Percentiles rank a stretch among this genome's conserved stretches.
These are phyloP conservation scores for Aramus guarauna DNA, from an alignment of 2,113 vertebrate genomes.

Conservation along the genomic window DNA sequence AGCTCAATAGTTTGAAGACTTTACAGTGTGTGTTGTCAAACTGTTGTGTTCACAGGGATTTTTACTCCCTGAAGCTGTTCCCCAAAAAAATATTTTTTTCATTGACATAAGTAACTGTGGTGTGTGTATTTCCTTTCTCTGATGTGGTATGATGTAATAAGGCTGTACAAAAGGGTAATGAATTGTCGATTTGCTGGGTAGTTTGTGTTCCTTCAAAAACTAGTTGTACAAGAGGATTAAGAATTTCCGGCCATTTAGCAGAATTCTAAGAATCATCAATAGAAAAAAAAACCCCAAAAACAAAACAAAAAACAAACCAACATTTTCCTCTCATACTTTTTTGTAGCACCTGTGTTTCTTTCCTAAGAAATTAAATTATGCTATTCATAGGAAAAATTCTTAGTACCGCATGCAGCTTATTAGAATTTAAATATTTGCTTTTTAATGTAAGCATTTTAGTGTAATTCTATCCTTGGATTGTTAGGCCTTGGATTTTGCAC, in stretches of 20 bases:
- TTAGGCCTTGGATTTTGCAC: not conserved
- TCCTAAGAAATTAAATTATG: not conserved
- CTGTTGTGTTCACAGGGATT: not conserved
- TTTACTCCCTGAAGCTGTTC: not conserved
- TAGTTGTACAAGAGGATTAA: not conserved
- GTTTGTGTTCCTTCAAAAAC: not conserved
- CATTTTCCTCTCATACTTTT: not conserved
- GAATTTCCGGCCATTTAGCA: not conserved
- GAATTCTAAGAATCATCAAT: not conserved
- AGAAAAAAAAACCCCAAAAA: not conserved
- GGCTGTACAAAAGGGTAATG: not conserved
- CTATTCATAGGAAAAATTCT: not conserved
- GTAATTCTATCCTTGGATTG: not conserved
- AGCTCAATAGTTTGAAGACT: not conserved
- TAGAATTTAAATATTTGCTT: not conserved
- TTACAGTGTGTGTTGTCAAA: not conserved
- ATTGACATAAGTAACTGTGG: not conserved
- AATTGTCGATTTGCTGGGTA: not conserved
- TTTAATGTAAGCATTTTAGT: not conserved
- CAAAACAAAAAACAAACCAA: too few relatives aligned
- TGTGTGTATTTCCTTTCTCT: not conserved
- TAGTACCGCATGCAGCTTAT: not conserved
- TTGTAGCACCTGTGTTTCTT: not conserved
- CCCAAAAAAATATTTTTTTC: not conserved
- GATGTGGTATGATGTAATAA: not conserved